Evolutionary conservation across 2,888 invertebrate genomes (phyloP), one percentile per base, ranked within the genome.

Genomic region (Agrenia bidenticulata): DNA sequence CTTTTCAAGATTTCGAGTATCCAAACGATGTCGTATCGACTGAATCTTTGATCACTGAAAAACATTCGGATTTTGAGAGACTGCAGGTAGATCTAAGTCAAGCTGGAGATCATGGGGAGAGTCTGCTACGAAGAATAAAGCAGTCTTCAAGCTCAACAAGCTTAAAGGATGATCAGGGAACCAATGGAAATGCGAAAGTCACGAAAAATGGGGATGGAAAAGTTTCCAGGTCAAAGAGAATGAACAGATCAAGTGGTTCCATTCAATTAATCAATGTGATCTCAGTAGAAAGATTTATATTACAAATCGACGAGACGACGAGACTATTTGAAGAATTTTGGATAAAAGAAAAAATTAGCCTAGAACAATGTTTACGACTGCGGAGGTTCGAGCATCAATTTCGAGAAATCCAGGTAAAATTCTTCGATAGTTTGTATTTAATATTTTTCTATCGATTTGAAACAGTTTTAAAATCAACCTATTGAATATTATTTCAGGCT

Each of bases 301-400:
- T 93, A 65, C 94, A 95, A 83, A 83, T 95, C 78, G 94, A 94
- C 80, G 95, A 95, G 83, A 96, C 95, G 74, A 92, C 94, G 81
- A 86, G 88, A 77, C 91, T 92, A 73, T 96, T 98, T 81, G 94
- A 94, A 80, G 88, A 89, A 77, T 96, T 95, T 82, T 97, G 96
- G 96, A 87, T 87, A 63, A 88, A 89, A 77, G 96, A 97, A 84
- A 92, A 93, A 77, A 87, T 88, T 65, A 89, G 92, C 78, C 83
- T 97, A 78, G 88, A 90, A 77, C 92, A 94, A 80, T 95, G 94
- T 82, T 83, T 97, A 73, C 89, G 90, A 77, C 85, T 97, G 78
- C 85, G 96, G 77, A 87, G 90, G 77, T 98, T 97, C 83, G 96
- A 97, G 82, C 92, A 94, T 79, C 91, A 93, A 79, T 97, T 97